phyloP scores from a whole-genome alignment of 2,113 vertebrate species.

The Leiothrix lutea region DNA sequence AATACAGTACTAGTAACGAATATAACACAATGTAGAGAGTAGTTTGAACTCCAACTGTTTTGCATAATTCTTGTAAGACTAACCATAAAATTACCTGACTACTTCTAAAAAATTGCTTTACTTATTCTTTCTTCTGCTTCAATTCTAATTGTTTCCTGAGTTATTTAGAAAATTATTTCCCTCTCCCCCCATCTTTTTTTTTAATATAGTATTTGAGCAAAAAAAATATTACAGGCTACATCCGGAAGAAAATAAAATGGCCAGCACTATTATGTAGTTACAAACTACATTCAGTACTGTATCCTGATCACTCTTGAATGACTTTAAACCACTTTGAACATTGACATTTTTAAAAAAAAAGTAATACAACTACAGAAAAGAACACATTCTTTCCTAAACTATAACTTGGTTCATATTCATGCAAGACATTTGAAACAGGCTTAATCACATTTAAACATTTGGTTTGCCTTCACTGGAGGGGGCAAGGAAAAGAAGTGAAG shows the following conservation, averaged over 20 bases:
- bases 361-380: not conserved
- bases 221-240: not conserved
- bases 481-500: not conserved
- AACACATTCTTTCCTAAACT: not conserved
- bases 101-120: not conserved
- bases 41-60: not conserved
- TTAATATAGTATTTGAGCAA: not conserved
- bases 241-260: not conserved
- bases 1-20: not conserved
- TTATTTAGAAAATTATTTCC: not conserved
- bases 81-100: not conserved
- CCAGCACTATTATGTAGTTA: not conserved
- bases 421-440: not conserved
- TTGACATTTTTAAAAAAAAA: not conserved
- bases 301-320: not conserved
- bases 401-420: not conserved
- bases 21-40: not conserved
- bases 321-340: not conserved
- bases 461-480: not conserved
- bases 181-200: not conserved
- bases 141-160: not conserved
- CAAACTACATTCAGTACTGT: not conserved
- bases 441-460: not conserved
- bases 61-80: not conserved
- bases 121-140: not conserved